These are phyloP conservation scores for Phyto melanocephala DNA, from an alignment of 2,888 invertebrate genomes.

Conservation along the genomic window DNA sequence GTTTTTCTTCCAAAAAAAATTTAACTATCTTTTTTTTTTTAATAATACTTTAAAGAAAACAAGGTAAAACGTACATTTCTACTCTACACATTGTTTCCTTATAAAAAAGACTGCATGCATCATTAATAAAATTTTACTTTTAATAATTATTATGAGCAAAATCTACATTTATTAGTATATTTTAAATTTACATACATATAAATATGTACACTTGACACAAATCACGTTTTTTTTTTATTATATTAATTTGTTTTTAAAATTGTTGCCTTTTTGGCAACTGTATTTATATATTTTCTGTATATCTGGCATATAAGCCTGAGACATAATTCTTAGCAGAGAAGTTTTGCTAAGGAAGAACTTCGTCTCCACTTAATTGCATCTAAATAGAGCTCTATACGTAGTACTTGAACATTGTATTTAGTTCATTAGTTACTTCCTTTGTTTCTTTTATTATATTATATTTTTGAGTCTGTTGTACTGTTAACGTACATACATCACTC, in stretches of 20 bases:
- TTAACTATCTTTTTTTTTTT: neutral
- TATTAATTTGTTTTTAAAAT: conserved; percentile 10
- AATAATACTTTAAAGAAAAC: conserved; percentile 3
- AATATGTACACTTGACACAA: conserved; percentile 43
- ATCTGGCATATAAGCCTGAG: conserved; percentile 61
- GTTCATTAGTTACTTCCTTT: conserved; percentile 45
- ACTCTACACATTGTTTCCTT: conserved; percentile 8
- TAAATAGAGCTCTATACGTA: conserved; percentile 16
- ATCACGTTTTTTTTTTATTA: conserved; percentile 9
- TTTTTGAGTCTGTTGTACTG: conserved; percentile 55
- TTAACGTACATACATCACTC: conserved; percentile 42
- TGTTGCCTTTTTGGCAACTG: conserved; percentile 25
- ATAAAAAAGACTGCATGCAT: conserved; percentile 48
- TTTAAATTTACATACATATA: neutral
- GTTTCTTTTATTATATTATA: conserved; percentile 32
- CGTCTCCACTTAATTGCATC: conserved; percentile 46
- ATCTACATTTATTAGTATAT: conserved; percentile 24
- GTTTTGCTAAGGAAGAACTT: conserved; percentile 25
- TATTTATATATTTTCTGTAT: conserved; percentile 48
- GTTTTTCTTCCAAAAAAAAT: conserved; percentile 26
- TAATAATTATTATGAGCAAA: conserved; percentile 44
- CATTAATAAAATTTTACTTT: conserved; percentile 21
- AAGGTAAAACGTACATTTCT: neutral
- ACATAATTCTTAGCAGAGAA: conserved; percentile 28
- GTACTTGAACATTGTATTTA: conserved; percentile 33